phyloP scores from a whole-genome alignment of 2,888 invertebrate species.

The Steromphala cineraria region DNA sequence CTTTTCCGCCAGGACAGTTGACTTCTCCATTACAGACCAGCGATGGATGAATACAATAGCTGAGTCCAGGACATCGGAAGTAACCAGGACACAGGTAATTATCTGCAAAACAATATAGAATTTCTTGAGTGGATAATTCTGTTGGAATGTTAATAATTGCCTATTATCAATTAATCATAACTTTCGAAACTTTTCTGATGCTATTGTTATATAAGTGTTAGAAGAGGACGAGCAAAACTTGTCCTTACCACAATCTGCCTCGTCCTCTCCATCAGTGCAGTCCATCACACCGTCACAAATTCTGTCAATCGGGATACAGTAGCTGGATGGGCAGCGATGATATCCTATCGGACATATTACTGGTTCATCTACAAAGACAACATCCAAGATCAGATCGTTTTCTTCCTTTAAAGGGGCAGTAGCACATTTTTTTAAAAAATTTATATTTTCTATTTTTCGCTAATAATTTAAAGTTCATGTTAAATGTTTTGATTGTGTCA shows the following conservation, averaged over 20 bases:
- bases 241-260: conserved; percentile 41
- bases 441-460: too few species aligned
- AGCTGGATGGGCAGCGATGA: conserved; percentile 30
- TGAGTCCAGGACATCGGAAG: not conserved
- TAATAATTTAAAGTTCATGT: too few species aligned
- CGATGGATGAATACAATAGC: not conserved
- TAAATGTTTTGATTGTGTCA: too few species aligned
- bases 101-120: not conserved
- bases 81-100: conserved; percentile 23
- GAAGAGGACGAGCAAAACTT: too few species aligned
- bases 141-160: too few species aligned
- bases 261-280: conserved; percentile 63
- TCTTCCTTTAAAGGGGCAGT: too few species aligned
- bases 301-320: conserved; percentile 58
- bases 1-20: conserved; percentile 20
- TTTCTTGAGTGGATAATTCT: too few species aligned
- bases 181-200: too few species aligned
- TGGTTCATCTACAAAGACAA: not conserved
- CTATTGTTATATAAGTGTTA: too few species aligned
- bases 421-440: too few species aligned
- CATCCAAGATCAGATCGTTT: too few species aligned
- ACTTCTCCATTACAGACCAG: conserved; percentile 11
- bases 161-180: too few species aligned
- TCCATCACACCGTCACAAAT: conserved; percentile 62
- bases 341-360: conserved; percentile 51